Percentiles rank a stretch among this genome's conserved stretches.
Conservation (phyloP, 2,888 invertebrate species). For the Oithona nana region DNA sequence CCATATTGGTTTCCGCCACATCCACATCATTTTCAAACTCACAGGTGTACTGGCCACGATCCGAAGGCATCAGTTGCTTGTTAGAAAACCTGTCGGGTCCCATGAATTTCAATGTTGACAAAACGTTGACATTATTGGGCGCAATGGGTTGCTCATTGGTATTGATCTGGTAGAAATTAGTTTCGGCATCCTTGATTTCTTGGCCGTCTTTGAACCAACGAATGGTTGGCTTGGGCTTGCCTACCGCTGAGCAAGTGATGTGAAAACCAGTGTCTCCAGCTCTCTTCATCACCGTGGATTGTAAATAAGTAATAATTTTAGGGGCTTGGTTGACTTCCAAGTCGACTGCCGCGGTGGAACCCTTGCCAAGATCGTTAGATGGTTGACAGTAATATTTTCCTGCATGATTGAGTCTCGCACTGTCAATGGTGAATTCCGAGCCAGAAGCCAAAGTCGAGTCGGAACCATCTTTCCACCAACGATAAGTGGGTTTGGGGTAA, state of each 20-base stretch:
- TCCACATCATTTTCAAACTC: constrained; percentile 75
- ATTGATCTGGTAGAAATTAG: constrained; percentile 56
- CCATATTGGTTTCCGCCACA: constrained; percentile 69
- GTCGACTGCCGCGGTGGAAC: constrained; percentile 60
- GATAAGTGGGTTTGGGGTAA: constrained; percentile 74
- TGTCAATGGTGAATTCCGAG: constrained; percentile 61
- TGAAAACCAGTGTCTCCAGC: constrained; percentile 20
- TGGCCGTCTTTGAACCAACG: constrained; percentile 57
- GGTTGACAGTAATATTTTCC: constrained; percentile 78
- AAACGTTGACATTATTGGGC: constrained; percentile 59
- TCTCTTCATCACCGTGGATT: constrained; percentile 24
- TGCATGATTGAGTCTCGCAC: constrained; percentile 63
- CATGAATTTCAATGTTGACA: constrained; percentile 28
- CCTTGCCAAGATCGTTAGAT: constrained; percentile 67
- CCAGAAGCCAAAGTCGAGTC: constrained; percentile 50
- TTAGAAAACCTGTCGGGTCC: constrained; percentile 22
- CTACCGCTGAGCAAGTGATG: constrained; percentile 64
- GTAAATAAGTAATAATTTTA: constrained; percentile 57
- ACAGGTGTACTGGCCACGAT: constrained; percentile 70
- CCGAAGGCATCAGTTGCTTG: constrained; percentile 36
- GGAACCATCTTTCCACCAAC: constrained; percentile 61
- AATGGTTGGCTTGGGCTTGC: constrained; percentile 64
- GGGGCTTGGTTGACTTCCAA: constrained; percentile 76
- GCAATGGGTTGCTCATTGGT: constrained; percentile 48
- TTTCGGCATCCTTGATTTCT: constrained; percentile 49